A percentile compares a stretch with the other conserved stretches of the same genome.
Conservation (phyloP, 2,888 invertebrate genomes). For the Cetonia aurata region DNA sequence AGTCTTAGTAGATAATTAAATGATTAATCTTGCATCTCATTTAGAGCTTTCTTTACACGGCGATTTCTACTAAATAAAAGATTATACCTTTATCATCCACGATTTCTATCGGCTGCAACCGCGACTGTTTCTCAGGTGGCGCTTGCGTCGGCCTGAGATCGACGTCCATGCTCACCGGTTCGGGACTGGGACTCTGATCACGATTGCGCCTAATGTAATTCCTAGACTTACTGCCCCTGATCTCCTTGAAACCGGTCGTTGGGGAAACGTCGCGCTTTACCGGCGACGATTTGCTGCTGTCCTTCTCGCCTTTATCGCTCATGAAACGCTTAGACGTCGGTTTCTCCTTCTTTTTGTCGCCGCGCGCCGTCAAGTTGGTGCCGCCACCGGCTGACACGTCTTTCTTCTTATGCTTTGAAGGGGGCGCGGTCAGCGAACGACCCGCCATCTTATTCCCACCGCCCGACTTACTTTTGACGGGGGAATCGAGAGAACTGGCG, state of each 20-base stretch:
- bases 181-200: conserved; percentile 73
- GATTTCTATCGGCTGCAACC: conserved; percentile 56
- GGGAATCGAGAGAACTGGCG: conserved; percentile 56
- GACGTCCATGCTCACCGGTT: conserved; percentile 62
- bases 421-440: conserved; percentile 52
- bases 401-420: conserved; percentile 54
- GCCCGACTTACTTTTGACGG: conserved; percentile 61
- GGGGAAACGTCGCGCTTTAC: conserved; percentile 33
- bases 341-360: conserved; percentile 59
- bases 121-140: conserved; percentile 64
- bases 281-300: conserved; percentile 35
- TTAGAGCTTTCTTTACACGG: too few relatives aligned
- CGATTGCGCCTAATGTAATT: conserved; percentile 77
- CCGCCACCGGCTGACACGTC: conserved; percentile 33
- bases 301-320: conserved; percentile 36
- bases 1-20: too few relatives aligned
- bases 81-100: conserved; percentile 66
- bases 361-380: conserved; percentile 50
- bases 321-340: conserved; percentile 19
- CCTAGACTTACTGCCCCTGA: conserved; percentile 72
- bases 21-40: too few relatives aligned
- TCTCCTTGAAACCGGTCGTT: conserved; percentile 68
- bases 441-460: conserved; percentile 52
- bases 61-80: conserved; percentile 35
- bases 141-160: conserved; percentile 62